Evolutionary conservation across 2,113 vertebrate genomes (phyloP).

Genomic region (Lonchura striata): DNA sequence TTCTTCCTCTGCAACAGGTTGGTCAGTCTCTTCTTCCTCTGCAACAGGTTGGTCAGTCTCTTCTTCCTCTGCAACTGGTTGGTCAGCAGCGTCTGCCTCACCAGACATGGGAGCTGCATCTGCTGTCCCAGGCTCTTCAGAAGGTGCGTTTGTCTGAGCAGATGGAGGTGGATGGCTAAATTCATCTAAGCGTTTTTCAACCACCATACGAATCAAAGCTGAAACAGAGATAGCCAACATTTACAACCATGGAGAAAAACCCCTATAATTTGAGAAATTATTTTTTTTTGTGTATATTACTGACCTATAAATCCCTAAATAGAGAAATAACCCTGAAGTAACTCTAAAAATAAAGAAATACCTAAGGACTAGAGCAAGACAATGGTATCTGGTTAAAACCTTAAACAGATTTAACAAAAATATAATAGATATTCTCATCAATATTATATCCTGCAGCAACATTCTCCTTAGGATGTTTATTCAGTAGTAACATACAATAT

Average conservation of each 20-base stretch:
- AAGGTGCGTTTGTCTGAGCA: not conserved
- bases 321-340: not conserved
- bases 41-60: not conserved
- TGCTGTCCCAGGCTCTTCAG: not conserved
- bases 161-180: not conserved
- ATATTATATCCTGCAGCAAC: not conserved
- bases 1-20: not conserved
- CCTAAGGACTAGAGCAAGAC: not conserved
- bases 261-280: not conserved
- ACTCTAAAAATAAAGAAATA: not conserved
- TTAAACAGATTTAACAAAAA: not conserved
- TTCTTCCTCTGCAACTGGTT: not conserved
- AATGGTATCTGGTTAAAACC: not conserved
- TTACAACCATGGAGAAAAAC: not conserved
- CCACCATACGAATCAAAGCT: constrained; percentile 83
- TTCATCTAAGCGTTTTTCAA: constrained; percentile 61
- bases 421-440: not conserved
- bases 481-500: not conserved
- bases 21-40: not conserved
- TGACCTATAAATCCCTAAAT: not conserved
- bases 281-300: not conserved
- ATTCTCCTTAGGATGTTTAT: not conserved
- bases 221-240: constrained; percentile 39
- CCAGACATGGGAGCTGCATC: not conserved
- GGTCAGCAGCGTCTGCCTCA: not conserved